phyloP scores from a whole-genome alignment of 2,888 invertebrate genomes.

The Protonemura montana region DNA sequence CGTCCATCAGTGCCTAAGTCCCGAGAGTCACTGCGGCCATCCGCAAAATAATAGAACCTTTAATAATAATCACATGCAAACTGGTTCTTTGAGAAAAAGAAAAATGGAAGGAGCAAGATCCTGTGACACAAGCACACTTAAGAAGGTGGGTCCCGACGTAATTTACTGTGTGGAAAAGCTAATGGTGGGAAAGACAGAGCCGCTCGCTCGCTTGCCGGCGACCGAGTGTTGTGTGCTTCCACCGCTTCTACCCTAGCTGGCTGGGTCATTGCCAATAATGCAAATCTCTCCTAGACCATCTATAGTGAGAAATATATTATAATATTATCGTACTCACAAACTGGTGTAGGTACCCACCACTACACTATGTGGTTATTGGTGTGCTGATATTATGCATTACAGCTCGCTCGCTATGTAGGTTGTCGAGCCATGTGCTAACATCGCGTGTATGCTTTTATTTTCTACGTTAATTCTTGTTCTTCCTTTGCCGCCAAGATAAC shows the following conservation, averaged over 20 bases:
- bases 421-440: background rate
- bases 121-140: slow-evolving; percentile 41
- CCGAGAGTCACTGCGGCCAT: background rate
- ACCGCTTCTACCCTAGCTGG: background rate
- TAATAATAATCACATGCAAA: slow-evolving; percentile 29
- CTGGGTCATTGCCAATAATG: slow-evolving; percentile 14
- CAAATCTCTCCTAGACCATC: background rate
- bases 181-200: slow-evolving; percentile 32
- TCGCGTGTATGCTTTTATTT: background rate
- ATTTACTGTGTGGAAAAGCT: slow-evolving; percentile 33
- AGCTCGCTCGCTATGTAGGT: too few relatives aligned
- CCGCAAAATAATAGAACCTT: background rate
- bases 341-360: background rate
- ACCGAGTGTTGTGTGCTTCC: slow-evolving; percentile 14
- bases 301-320: background rate
- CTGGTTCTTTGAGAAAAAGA: slow-evolving; percentile 31
- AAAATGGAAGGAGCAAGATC: slow-evolving; percentile 3
- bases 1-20: background rate
- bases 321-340: background rate
- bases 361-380: background rate
- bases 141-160: slow-evolving; percentile 39
- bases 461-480: background rate
- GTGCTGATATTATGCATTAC: background rate
- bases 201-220: background rate
- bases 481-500: background rate